Base-by-base conservation (phyloP, 2,888 invertebrate species). In the Watsonalla binaria region DNA sequence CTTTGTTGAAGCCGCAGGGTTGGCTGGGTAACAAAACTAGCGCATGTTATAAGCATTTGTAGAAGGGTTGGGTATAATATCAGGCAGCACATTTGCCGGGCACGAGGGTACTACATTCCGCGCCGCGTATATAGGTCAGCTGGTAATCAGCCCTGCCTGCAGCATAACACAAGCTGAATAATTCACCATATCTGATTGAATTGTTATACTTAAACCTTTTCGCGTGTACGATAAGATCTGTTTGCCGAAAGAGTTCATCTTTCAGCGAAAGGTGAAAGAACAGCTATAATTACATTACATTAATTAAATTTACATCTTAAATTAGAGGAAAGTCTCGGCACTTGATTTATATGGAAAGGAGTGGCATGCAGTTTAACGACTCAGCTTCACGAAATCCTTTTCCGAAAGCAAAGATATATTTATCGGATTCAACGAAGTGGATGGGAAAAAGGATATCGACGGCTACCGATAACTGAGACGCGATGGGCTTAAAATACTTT, bases 101-200 rank as follows among this genome's bases (percentile, higher is more conserved):
- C 11, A 65, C 58, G 46, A 62, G 62, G 61, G 68, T 61, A 63
- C 68, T 71, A 68, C 66, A 73, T 75, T 74, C 69, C 72, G 56
- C 67, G 56, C 59, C 55, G 67, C 58, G 65, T 71, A 75, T 78
- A 72, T 74, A 74, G 84, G 84, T 82, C 83, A 84, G 65, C 65
- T 61, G 72, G 81, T 77, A 84, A 84, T 85, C 79, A 78, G 70
- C 65, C 63, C 69, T 70, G 73, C 76, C 42, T 42, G 11, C 7
- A 8, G 6, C 9, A 9, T 37, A 24, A 42, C 78, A 79, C 80
- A 80, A 79, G 71, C 72, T 71, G 73, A 81, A 80, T 79, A 69
- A 82, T 76, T 76, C 69, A 78, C 70, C 64, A 62, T 73, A 73
- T 72, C 74, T 72, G 80, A 78, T 76, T 70, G 68, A 68, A 66